A percentile compares a stretch with the other conserved stretches of the same genome.
These are phyloP conservation scores for Chromis chromis DNA, from an alignment of 2,797 vertebrate genomes.

Conservation along the genomic window DNA sequence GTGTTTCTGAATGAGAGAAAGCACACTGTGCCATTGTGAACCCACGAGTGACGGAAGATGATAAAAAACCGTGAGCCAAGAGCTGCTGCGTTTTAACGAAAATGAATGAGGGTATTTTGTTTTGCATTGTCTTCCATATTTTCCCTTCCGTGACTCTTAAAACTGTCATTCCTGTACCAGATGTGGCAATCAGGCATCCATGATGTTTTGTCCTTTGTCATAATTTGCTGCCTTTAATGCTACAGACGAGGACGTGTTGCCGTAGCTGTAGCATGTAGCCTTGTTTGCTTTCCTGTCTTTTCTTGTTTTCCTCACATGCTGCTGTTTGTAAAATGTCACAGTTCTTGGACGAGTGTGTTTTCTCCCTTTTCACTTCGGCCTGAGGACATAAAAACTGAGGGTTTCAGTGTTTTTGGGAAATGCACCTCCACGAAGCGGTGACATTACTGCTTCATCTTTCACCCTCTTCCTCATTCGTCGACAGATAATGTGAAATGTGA, in stretches of 20 bases:
- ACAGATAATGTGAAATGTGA: slow-evolving; percentile 86
- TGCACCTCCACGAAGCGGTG: not conserved
- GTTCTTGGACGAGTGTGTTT: slow-evolving; percentile 7
- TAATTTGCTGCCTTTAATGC: slow-evolving; percentile 59
- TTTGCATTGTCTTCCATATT: slow-evolving; percentile 60
- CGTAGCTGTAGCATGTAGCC: slow-evolving; percentile 53
- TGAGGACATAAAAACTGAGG: not conserved
- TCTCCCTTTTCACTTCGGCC: not conserved
- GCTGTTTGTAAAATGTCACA: slow-evolving; percentile 44
- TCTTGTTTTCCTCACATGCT: not conserved
- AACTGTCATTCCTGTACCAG: slow-evolving; percentile 29
- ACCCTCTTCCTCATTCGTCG: slow-evolving; percentile 22
- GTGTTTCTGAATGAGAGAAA: slow-evolving; percentile 58
- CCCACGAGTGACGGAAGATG: slow-evolving; percentile 27
- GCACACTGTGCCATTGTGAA: slow-evolving; percentile 54
- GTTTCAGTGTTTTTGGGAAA: not conserved
- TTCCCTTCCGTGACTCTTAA: not conserved
- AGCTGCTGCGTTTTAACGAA: slow-evolving; percentile 45
- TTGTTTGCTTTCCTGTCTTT: slow-evolving; percentile 8
- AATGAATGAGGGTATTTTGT: slow-evolving; percentile 46
- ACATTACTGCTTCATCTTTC: not conserved
- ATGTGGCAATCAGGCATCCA: slow-evolving; percentile 43
- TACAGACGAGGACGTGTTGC: slow-evolving; percentile 28
- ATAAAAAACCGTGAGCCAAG: slow-evolving; percentile 35
- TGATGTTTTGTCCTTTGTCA: slow-evolving; percentile 24